Conservation (phyloP, 2,797 vertebrate species). For the Bradypus variegatus region DNA sequence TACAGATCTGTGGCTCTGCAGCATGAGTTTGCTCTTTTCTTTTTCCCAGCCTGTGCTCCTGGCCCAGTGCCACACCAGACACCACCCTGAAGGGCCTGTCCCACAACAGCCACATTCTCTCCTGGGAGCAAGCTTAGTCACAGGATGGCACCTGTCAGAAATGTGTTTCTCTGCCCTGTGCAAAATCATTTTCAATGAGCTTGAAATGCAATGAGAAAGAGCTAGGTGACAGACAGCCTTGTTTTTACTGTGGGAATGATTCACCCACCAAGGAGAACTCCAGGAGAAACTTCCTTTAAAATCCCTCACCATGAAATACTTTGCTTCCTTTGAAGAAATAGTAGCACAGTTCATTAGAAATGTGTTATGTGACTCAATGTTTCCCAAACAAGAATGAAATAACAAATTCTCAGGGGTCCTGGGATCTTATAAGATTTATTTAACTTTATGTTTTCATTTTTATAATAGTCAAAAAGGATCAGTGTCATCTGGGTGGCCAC, state of each 20-base stretch:
- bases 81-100: neutral
- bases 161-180: neutral
- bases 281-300: neutral
- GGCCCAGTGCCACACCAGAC: neutral
- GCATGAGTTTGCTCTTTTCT: neutral
- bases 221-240: neutral
- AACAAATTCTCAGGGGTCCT: neutral
- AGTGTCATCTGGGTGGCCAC: neutral
- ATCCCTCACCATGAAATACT: neutral
- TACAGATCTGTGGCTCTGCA: neutral
- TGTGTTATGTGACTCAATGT: neutral
- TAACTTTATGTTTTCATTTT: neutral
- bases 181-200: neutral
- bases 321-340: slow-evolving; percentile 21
- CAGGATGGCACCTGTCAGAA: neutral
- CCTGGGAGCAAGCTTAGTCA: neutral
- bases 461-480: slow-evolving; percentile 17
- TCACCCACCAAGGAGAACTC: neutral
- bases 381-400: slow-evolving; percentile 23
- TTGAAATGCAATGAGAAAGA: neutral
- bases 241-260: neutral
- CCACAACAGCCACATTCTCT: neutral
- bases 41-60: neutral
- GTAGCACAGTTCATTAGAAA: slow-evolving; percentile 14
- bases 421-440: slow-evolving; percentile 8